Evolutionary conservation across 37 sponge, comb jelly and placozoan genomes (phyloP), one percentile per base, ranked within the genome.

Genomic region (Tethya wilhelma): DNA sequence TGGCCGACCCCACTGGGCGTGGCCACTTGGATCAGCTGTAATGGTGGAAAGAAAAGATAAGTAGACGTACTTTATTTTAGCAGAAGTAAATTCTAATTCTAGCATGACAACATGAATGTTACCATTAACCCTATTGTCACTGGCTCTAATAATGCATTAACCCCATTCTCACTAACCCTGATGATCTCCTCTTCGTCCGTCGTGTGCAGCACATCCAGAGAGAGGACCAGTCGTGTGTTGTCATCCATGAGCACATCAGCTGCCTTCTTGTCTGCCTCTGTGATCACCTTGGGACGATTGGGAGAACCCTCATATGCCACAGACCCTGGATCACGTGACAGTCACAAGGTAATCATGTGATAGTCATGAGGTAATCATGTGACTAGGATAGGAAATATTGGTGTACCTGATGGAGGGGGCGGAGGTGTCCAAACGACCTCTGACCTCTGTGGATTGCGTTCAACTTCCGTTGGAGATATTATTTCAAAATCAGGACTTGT

Each of bases 181-280:
- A 46, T 0, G 22, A 58, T 1, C 22, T 58, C 46, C 41, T 75
- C 73, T 69, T 76, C 71, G 53, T 66, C 67, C 20, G 83, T 39
- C 23, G 79, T 71, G 57, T 45, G 49, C 40, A 85, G 63, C 34
- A 91, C 80, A 60, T 86, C 87, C 42, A 91, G 44, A 22, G 87
- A 86, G 25, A 91, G 31, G 12, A 91, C 49, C 26, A 91, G 55
- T 20, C 43, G 42, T 7, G 64, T 91, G 49, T 77, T 91, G 26
- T 87, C 80, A 59, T 82, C 82, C 22, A 91, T 79, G 5, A 40
- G 14, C 2, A 87, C 37, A 46, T 87, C 87, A 68, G 49, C 31
- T 4, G 68, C 80, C 23, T 28, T 11, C 22, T 55, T 73, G 44
- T 79, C 75, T 1, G 9, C 23, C 33, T 69, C 73, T 39, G 79